Base-by-base conservation (phyloP, 2,888 invertebrate genomes). In the Leptothorax acervorum region DNA sequence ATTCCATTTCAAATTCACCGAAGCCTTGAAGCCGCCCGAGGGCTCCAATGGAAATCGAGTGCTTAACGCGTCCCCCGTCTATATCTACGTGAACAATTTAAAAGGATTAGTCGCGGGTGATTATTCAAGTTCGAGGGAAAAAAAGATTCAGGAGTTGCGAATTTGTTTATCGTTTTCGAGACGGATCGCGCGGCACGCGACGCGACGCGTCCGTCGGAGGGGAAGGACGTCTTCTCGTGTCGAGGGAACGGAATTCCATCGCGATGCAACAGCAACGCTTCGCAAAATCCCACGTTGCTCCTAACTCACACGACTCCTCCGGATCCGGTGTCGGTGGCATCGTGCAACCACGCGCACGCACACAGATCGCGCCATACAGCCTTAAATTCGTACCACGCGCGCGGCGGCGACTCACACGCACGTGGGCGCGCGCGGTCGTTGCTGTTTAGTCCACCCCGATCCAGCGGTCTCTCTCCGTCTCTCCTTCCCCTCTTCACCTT, bases 361-460 rank as follows among this genome's bases (percentile, higher is more conserved):
- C 63, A 60, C 76, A 62, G 63, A 18, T 35, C 35, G 35, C 23
- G 23, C 23, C 23, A 23, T 23, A 23, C 23, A 23, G 23, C 23
- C 23, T 23, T 23, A 23, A 23, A 23, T 23, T 23, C 23, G 23
- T 23, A 23, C 35, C 6, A 35, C 35, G 35, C 35, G 35, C 35
- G 23, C 23, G 23, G 23, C 23, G 35, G 35, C 35, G 35, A 35
- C 35, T 35, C 35, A 35, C 35, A 35, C 35, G 35, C 35, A 35
- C 35, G 35, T 35, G 35, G 35, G 35, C 35, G 35, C 35, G 35
- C 65, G 68, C 82, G 74, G 82, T 57, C 63, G 76, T 66, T 83
- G 76, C 63, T 63, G 63, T 74, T 83, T 81, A 60, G 79, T 53
- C 45, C 79, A 87, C 85, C 85, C 48, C 35, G 88, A 86, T 90